Base-by-base conservation (phyloP, 2,888 invertebrate species). In the Hyles lineata region DNA sequence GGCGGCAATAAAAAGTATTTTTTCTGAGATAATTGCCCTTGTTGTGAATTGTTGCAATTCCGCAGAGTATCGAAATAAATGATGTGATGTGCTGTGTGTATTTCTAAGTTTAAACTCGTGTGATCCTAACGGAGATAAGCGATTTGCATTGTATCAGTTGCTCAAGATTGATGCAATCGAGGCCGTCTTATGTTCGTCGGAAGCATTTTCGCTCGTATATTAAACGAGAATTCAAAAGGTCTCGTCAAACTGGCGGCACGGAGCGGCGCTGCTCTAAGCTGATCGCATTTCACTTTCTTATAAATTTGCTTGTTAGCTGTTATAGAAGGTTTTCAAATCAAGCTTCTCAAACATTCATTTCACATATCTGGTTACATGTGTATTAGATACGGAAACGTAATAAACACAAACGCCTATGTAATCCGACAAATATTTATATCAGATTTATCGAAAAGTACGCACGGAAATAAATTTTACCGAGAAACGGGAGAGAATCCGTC, bases 401-500 rank as follows among this genome's bases (percentile, higher is more conserved):
- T 62, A 71, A 71, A 61, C 25, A 52, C 50, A 61, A 63, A 62
- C 21, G 43, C n/a, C 60, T 5, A 50, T 60, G 60, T 61, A 71
- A 71, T 61, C 50, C 50, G n/a, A 23, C 19, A 61, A 61, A 61
- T 25, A 71, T 62, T 52, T 61, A 71, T 50, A 35, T 62, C 25
- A 29, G 21, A 62, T 62, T 61, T 25, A 70, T 32, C 23, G 59
- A 43, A 62, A 29, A 71, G 3, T 25, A 25, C 25, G 9, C 25
- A 19, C 23, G 9, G 23, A 55, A 55, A 72, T 70, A 70, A 61
- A 70, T 73, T 69, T 70, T 59, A 62, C n/a, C 25, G 69, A 50
- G 63, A 71, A 74, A 72, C 72, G 50, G 43, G 72, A 67, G 72
- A 67, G 69, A 72, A 74, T 78, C 62, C 71, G 72, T 78, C 70